Evolutionary conservation across 2,888 invertebrate genomes (phyloP).

Genomic region (Pollenia amentaria): DNA sequence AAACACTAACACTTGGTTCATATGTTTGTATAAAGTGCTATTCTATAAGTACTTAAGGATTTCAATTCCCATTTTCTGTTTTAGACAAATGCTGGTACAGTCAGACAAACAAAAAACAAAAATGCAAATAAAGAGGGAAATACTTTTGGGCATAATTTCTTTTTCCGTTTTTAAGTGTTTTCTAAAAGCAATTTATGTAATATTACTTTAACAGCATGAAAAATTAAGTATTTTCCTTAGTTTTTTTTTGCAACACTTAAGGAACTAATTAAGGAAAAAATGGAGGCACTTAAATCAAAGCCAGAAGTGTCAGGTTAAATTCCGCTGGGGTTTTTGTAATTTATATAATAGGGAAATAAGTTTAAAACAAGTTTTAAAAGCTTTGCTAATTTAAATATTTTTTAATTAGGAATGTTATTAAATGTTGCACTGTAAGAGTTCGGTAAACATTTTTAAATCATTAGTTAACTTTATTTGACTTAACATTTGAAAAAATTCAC

Average conservation of each 20-base stretch:
- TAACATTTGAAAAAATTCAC: too few relatives aligned
- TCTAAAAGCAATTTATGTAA: slow-evolving; percentile 48
- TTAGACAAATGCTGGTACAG: neutral
- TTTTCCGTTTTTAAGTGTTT: slow-evolving; percentile 54
- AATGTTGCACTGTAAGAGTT: too few relatives aligned
- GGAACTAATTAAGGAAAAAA: slow-evolving; percentile 55
- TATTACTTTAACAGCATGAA: slow-evolving; percentile 35
- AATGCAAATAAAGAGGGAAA: slow-evolving; percentile 36
- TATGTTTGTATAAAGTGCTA: neutral
- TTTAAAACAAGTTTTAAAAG: neutral
- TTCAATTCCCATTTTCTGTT: slow-evolving; percentile 21
- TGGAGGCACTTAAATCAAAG: slow-evolving; percentile 36
- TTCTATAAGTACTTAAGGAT: neutral
- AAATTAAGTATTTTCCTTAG: slow-evolving; percentile 33
- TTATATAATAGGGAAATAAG: neutral
- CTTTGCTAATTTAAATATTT: neutral
- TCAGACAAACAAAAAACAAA: slow-evolving; percentile 2
- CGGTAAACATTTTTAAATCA: too few relatives aligned
- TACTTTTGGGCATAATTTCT: slow-evolving; percentile 64
- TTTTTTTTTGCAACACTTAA: slow-evolving; percentile 28
- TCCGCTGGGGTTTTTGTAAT: neutral
- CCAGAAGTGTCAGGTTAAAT: slow-evolving; percentile 13
- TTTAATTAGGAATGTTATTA: too few relatives aligned
- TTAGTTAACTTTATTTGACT: too few relatives aligned
- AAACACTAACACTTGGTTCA: neutral